Percentiles rank a stretch among this genome's conserved stretches.
These are phyloP conservation scores for Heliconius nattereri DNA, from an alignment of 1,140 invertebrate genomes.

Conservation along the genomic window DNA sequence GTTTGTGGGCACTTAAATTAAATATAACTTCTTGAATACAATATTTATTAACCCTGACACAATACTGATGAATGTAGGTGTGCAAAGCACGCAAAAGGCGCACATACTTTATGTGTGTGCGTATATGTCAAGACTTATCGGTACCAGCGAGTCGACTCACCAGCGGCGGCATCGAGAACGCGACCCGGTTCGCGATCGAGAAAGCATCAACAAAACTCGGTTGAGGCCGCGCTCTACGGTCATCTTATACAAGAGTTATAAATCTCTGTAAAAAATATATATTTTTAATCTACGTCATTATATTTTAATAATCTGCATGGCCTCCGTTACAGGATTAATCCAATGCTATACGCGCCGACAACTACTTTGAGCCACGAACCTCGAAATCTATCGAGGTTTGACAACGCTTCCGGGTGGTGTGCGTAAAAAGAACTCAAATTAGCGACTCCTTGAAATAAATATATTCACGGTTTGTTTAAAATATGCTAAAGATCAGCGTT, in stretches of 20 bases:
- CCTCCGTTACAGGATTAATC: conserved; percentile 45
- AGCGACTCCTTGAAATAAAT: conserved; percentile 29
- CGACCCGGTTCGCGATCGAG: conserved; percentile 80
- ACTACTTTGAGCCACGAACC: conserved; percentile 35
- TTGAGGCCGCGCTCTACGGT: conserved; percentile 70
- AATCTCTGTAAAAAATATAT: conserved; percentile 29
- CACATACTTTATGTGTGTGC: conserved; percentile 37
- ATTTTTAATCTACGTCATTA: conserved; percentile 14
- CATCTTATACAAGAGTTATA: conserved; percentile 29
- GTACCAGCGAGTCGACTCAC: conserved; percentile 57
- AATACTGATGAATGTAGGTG: conserved; percentile 54
- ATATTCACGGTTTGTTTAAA: conserved; percentile 15
- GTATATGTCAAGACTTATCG: conserved; percentile 56
- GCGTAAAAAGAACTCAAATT: conserved; percentile 29
- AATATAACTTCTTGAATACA: conserved; percentile 46
- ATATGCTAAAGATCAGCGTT: background rate
- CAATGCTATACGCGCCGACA: conserved; percentile 39
- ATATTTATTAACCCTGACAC: conserved; percentile 66
- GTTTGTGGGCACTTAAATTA: background rate
- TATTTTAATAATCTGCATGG: conserved; percentile 26
- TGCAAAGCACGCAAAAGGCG: conserved; percentile 35
- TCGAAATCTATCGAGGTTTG: conserved; percentile 49
- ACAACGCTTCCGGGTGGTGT: conserved; percentile 40
- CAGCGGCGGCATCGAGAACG: conserved; percentile 71
- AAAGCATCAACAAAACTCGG: conserved; percentile 81